Evolutionary conservation across 2,797 vertebrate genomes (phyloP), one percentile per base, ranked within the genome.

Genomic region (Poeciliopsis gracilis): DNA sequence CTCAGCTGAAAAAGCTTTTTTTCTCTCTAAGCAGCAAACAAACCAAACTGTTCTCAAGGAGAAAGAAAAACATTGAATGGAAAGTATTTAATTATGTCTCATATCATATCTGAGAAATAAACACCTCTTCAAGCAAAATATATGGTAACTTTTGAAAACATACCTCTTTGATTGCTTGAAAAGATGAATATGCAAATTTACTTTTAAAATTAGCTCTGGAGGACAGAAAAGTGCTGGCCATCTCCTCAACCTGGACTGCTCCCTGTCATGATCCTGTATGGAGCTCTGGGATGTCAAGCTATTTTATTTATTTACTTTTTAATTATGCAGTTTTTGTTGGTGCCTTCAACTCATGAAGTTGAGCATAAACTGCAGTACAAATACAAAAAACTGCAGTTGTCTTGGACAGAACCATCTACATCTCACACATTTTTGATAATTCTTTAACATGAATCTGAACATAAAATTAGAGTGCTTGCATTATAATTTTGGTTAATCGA

Each of bases 1-100:
- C 43, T 36, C 38, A 38, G 73, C 18, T 63, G 74, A 84, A 71
- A 84, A 84, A 74, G 41, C 43, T 77, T 82, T 33, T 61, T 86
- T 59, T 75, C 59, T 74, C 81, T 88, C 53, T 66, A 49, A 83
- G 69, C 79, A 75, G 74, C 71, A 81, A 83, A 77, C 28, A 33
- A 76, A 77, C 73, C 66, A 72, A 15, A 75, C 75, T 67, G 61
- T 38, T 38, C 61, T 23, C 61, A 23, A 66, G 10, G 18, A 23
- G 25, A 53, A 53, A 66, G 1, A 36, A 9, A 11, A 38, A 38
- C 8, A 36, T 38, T 23, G 16, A 63, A 3, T 9, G 30, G 59
- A 63, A 36, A 36, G 33, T 36, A 36, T 63, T 63, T 63, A 38
- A 38, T 33, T 33, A 61, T 61, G 67, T 66, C 2, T 83, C 43